phyloP scores from a whole-genome alignment of 2,888 invertebrate species.

The Phalera bucephala region DNA sequence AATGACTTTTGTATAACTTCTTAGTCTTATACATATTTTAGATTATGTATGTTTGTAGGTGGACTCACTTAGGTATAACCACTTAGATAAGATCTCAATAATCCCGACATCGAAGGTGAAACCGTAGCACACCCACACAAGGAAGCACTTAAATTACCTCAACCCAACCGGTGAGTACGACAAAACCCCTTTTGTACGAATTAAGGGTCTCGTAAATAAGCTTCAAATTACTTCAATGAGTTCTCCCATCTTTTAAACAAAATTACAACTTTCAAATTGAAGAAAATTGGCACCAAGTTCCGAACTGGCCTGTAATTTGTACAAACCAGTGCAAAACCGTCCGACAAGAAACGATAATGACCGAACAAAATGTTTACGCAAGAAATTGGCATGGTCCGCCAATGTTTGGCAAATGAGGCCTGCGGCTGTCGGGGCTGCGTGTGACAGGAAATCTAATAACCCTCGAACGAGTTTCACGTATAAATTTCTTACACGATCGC shows the following conservation, averaged over 20 bases:
- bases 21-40: too few relatives aligned
- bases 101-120: too few relatives aligned
- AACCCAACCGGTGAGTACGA: background rate
- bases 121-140: too few relatives aligned
- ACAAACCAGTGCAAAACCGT: constrained; percentile 32
- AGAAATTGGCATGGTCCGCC: constrained; percentile 64
- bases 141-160: background rate
- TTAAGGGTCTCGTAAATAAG: constrained; percentile 33
- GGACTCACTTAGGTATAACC: too few relatives aligned
- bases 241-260: constrained; percentile 24
- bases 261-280: constrained; percentile 32
- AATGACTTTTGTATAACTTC: too few relatives aligned
- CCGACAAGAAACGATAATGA: constrained; percentile 63
- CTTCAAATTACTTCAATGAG: constrained; percentile 31
- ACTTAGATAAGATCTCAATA: too few relatives aligned
- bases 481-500: constrained; percentile 45
- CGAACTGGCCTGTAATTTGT: constrained; percentile 30
- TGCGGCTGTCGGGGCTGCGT: constrained; percentile 58
- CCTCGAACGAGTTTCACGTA: constrained; percentile 62
- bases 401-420: constrained; percentile 72
- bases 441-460: constrained; percentile 78
- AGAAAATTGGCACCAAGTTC: constrained; percentile 32
- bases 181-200: constrained; percentile 17
- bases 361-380: constrained; percentile 66
- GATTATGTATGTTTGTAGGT: too few relatives aligned